phyloP scores from a whole-genome alignment of 2,113 vertebrate species.

The Aythya baeri region DNA sequence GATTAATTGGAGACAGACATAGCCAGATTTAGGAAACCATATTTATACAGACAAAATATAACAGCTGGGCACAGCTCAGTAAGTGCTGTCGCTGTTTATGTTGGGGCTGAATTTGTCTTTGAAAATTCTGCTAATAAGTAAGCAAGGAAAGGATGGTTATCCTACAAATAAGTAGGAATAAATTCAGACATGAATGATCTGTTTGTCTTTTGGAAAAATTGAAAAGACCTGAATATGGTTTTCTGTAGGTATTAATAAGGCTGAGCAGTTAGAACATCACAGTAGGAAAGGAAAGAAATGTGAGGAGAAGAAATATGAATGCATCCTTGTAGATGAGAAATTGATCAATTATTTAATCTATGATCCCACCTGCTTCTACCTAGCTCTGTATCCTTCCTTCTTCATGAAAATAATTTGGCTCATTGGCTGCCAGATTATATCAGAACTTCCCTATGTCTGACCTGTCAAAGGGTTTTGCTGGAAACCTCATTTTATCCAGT shows the following conservation, averaged over 20 bases:
- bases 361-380: not conserved
- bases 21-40: not conserved
- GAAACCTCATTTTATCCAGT: not conserved
- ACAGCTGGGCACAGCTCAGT: not conserved
- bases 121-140: not conserved
- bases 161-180: not conserved
- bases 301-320: not conserved
- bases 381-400: not conserved
- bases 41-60: not conserved
- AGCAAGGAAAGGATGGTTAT: not conserved
- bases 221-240: not conserved
- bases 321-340: not conserved
- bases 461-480: not conserved
- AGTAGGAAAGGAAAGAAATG: not conserved
- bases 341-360: not conserved
- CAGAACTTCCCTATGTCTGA: not conserved
- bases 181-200: not conserved
- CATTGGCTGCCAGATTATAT: not conserved
- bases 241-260: not conserved
- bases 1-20: not conserved
- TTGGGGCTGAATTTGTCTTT: not conserved
- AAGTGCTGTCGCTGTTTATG: not conserved
- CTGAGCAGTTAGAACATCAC: rapidly evolving
- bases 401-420: not conserved
- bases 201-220: not conserved